These are phyloP conservation scores for Drosophila gunungcola DNA, from an alignment of 1,140 invertebrate genomes.

Conservation along the genomic window DNA sequence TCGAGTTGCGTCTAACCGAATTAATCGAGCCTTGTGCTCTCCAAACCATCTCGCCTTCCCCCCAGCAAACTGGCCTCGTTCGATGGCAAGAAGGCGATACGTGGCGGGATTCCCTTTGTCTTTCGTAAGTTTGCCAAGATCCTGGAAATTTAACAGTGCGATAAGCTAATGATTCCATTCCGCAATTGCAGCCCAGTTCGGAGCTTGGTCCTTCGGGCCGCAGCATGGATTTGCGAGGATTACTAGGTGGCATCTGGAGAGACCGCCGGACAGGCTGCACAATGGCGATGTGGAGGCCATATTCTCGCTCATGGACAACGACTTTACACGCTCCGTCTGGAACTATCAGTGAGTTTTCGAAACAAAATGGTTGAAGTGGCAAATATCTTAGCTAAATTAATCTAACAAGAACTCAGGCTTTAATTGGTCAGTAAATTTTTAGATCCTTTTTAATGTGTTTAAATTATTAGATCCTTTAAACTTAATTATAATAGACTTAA, in stretches of 20 bases:
- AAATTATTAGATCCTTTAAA: too few relatives aligned
- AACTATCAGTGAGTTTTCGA: constrained; percentile 92
- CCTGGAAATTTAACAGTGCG: background rate
- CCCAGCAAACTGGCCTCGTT: constrained; percentile 96
- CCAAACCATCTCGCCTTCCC: constrained; percentile 84
- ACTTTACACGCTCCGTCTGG: constrained; percentile 97
- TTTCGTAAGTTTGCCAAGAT: constrained; percentile 92
- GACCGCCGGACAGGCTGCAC: constrained; percentile 92
- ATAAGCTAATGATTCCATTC: constrained; percentile 6
- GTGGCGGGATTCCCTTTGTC: constrained; percentile 97
- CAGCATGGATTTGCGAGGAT: constrained; percentile 97
- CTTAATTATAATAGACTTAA: too few relatives aligned
- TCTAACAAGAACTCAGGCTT: too few relatives aligned
- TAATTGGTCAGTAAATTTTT: too few relatives aligned
- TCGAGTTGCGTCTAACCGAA: constrained; percentile 41
- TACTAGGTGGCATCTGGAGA: constrained; percentile 95
- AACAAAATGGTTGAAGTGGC: too few relatives aligned
- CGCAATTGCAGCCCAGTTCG: constrained; percentile 92
- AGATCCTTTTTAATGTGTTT: too few relatives aligned
- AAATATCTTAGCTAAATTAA: too few relatives aligned
- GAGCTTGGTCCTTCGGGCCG: constrained; percentile 95
- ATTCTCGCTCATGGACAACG: constrained; percentile 95
- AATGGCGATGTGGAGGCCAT: constrained; percentile 96
- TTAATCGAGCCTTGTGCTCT: constrained; percentile 62
- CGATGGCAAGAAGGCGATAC: constrained; percentile 97